Evolutionary conservation across 1,140 invertebrate genomes (phyloP), one percentile per base, ranked within the genome.

Genomic region (Camponotus floridanus): DNA sequence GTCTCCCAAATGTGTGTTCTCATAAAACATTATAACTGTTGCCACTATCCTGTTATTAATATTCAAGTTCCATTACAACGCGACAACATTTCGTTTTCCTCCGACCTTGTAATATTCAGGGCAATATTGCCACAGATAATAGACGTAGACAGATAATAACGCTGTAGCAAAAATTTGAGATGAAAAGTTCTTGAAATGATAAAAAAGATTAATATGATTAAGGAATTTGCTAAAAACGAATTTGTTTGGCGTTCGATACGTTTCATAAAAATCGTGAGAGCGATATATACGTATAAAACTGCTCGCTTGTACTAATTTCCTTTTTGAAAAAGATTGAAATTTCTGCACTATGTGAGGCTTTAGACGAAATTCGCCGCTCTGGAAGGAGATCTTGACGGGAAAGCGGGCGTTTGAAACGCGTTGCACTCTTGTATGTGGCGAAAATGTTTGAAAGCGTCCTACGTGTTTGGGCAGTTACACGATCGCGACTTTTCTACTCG

Each of bases 21-120:
- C 87, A 48, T 84, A 85, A 88, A 87, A 87, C 86, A 76, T 87
- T 87, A 65, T 61, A 76, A 73, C 71, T 65, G 45, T 76, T 42
- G 62, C 65, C 31, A 42, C n/a, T 76, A 71, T 57, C 73, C 59
- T 31, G 86, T 79, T 87, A 85, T 64, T 85, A 79, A 85, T 87
- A 85, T 87, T 65, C 76, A 45, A n/a, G 21, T n/a, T 79, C 48
- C n/a, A 33, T 31, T n/a, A 78, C 68, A n/a, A 39, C 21, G 36
- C 31, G 48, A 88, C 76, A n/a, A 57, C 45, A 26, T 42, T 64
- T 18, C 59, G 26, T 48, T 71, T 83, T 64, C 67, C 33, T 18
- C 33, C 42, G 26, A 62, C 83, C 45, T 55, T 61, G 31, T 48
- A 62, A 26, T 57, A 26, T 80, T 65, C 31, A 9, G 8, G 51